These are phyloP conservation scores for Helicoverpa assulta DNA, from an alignment of 2,888 invertebrate genomes.

Conservation along the genomic window DNA sequence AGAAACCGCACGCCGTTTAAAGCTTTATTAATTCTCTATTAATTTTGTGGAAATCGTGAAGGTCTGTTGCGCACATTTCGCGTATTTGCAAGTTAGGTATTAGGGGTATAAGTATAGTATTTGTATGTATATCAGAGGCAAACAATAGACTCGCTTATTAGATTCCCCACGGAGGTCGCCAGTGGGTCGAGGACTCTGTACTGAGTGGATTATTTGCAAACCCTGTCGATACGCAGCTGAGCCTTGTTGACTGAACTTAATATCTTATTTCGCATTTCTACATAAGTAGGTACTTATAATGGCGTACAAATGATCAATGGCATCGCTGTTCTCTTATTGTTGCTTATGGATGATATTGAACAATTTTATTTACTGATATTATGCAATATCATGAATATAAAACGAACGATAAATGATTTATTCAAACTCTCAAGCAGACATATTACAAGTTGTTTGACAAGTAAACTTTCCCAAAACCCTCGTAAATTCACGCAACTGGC, in stretches of 20 bases:
- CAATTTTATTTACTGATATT: too few relatives aligned
- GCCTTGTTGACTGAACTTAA: conserved; percentile 45
- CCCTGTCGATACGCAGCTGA: conserved; percentile 60
- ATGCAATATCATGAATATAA: too few relatives aligned
- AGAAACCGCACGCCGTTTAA: neutral
- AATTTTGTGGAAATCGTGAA: conserved; percentile 5
- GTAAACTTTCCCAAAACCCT: conserved; percentile 2
- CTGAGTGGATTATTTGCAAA: conserved; percentile 61
- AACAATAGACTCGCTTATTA: conserved; percentile 34
- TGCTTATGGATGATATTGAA: too few relatives aligned
- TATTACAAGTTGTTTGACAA: neutral
- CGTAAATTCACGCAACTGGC: conserved; percentile 8
- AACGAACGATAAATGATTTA: neutral
- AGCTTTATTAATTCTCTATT: conserved; percentile 8
- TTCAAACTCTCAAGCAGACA: neutral
- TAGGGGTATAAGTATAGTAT: conserved; percentile 12
- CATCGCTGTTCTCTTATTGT: neutral
- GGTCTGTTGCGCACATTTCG: neutral
- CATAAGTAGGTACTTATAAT: conserved; percentile 1
- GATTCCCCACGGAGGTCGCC: conserved; percentile 34
- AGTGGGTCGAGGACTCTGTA: conserved; percentile 42
- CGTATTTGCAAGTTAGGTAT: conserved; percentile 11
- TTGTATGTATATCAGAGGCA: conserved; percentile 27
- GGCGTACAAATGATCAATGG: neutral
- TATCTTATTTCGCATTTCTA: conserved; percentile 9